A percentile compares a stretch with the other conserved stretches of the same genome.
Evolutionary conservation across 2,888 invertebrate genomes (phyloP).

Genomic region (Calliphora vomitoria): DNA sequence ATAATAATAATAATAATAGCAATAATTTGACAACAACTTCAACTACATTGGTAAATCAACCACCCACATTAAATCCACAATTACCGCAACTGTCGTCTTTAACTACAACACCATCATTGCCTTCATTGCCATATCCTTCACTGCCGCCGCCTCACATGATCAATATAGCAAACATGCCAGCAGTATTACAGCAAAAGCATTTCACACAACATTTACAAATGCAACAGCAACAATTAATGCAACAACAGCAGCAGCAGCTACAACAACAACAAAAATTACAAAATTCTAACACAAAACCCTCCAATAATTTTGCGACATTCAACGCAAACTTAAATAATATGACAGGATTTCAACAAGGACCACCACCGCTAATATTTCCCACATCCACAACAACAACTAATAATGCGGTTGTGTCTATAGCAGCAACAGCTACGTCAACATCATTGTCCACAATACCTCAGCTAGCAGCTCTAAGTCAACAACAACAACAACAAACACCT

Average conservation of each 20-base stretch:
- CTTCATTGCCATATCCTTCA: conserved; percentile 74
- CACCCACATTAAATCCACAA: conserved; percentile 76
- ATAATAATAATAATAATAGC: conserved; percentile 58
- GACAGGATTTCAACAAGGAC: conserved; percentile 64
- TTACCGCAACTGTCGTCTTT: conserved; percentile 76
- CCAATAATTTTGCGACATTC: conserved; percentile 47
- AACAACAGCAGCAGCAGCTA: conserved; percentile 72
- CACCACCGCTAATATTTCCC: conserved; percentile 74
- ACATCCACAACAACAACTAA: conserved; percentile 66
- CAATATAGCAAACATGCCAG: conserved; percentile 68
- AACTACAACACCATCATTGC: conserved; percentile 67
- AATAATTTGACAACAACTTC: conserved; percentile 35
- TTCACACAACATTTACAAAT: conserved; percentile 71
- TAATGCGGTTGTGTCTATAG: conserved; percentile 61
- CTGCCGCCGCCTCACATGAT: conserved; percentile 74
- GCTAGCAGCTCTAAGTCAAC: conserved; percentile 62
- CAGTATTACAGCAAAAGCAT: conserved; percentile 71
- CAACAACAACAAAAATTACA: conserved; percentile 69
- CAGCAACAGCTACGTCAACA: conserved; percentile 68
- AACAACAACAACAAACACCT: conserved; percentile 59
- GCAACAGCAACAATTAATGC: conserved; percentile 75
- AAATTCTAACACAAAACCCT: conserved; percentile 48
- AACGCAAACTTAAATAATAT: conserved; percentile 43
- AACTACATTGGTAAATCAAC: conserved; percentile 73
- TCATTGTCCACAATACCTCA: conserved; percentile 72